Evolutionary conservation across 2,888 invertebrate species (phyloP).

Genomic region (Limnephilus lunatus): DNA sequence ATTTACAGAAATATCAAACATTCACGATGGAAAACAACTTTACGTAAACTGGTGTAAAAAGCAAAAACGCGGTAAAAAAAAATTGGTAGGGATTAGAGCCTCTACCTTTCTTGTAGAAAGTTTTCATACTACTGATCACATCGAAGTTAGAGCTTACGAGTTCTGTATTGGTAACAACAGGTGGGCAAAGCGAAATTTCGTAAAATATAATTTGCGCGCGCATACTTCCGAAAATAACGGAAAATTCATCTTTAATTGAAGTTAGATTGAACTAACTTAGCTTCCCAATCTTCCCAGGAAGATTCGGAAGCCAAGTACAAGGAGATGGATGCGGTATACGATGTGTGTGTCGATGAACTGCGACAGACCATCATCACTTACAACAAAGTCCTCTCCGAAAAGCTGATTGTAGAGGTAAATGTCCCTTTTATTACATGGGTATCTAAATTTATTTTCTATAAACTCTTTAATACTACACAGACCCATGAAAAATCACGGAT

Average conservation of each 20-base stretch:
- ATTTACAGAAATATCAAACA: not conserved
- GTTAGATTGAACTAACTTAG: too few relatives aligned
- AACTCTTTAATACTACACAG: too few relatives aligned
- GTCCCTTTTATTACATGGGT: too few relatives aligned
- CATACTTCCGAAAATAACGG: constrained; percentile 2
- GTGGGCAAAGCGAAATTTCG: not conserved
- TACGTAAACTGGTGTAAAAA: not conserved
- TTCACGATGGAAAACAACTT: not conserved
- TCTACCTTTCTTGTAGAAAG: constrained; percentile 35
- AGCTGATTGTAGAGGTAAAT: constrained; percentile 70
- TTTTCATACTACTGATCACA: constrained; percentile 42
- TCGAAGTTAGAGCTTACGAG: not conserved
- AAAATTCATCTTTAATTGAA: too few relatives aligned
- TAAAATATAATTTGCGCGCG: constrained; percentile 16
- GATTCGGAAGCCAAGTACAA: constrained; percentile 69
- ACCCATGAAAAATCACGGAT: too few relatives aligned
- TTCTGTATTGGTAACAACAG: constrained; percentile 14
- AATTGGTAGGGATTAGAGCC: not conserved
- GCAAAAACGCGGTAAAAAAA: not conserved
- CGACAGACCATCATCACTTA: constrained; percentile 72
- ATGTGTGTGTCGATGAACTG: constrained; percentile 72
- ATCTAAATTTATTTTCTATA: too few relatives aligned
- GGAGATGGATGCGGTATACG: constrained; percentile 75
- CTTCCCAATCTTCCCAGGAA: too few relatives aligned
- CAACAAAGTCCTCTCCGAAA: constrained; percentile 70